A percentile compares a stretch with the other conserved stretches of the same genome.
Conservation (phyloP, 2,113 vertebrate species). For the Microcebus tavaratra region DNA sequence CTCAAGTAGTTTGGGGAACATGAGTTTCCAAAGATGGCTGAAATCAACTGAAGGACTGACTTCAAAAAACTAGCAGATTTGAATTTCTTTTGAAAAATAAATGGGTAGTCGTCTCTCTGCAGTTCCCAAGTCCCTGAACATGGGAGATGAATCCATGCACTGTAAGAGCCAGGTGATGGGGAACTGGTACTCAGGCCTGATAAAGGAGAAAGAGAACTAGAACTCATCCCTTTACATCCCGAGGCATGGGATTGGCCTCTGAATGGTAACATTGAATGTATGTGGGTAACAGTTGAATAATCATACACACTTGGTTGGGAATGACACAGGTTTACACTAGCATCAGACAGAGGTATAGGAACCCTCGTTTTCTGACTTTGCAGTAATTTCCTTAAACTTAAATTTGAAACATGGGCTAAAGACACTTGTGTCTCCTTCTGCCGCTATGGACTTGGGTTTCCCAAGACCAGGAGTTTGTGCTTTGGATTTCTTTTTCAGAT, state of each 20-base stretch:
- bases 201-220: neutral
- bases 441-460: neutral
- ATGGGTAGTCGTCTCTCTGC: neutral
- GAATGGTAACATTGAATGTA: neutral
- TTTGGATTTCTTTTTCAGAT: conserved; percentile 26
- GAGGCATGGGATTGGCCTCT: neutral
- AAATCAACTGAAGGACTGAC: neutral
- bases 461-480: neutral
- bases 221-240: neutral
- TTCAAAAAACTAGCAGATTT: neutral
- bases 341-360: neutral
- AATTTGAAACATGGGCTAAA: neutral
- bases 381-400: conserved; percentile 24
- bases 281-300: neutral
- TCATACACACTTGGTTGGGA: neutral
- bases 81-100: conserved; percentile 37
- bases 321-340: neutral
- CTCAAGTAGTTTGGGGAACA: neutral
- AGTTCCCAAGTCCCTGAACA: neutral
- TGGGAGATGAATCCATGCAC: neutral
- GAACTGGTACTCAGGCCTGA: neutral
- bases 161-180: neutral
- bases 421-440: neutral
- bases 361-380: neutral
- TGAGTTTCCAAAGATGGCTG: neutral